A percentile compares a stretch with the other conserved stretches of the same genome.
Evolutionary conservation across 2,797 vertebrate genomes (phyloP).

Genomic region (Sylvia borin): DNA sequence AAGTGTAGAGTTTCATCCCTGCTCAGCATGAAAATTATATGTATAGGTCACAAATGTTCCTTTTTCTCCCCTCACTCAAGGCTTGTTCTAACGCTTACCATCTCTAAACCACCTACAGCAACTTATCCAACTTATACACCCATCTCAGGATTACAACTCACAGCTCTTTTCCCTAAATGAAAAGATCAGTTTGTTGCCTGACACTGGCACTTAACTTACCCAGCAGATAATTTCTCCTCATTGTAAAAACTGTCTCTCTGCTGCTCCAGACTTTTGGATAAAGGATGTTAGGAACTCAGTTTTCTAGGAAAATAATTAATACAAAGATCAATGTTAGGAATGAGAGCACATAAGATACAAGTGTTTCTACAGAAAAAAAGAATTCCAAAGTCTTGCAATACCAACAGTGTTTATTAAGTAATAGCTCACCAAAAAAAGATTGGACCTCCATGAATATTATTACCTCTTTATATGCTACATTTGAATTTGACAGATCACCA

Average conservation of each 20-base stretch:
- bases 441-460: not conserved
- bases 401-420: not conserved
- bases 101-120: not conserved
- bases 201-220: not conserved
- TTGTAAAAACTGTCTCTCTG: not conserved
- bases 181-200: not conserved
- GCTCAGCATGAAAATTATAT: not conserved
- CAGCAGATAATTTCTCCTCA: not conserved
- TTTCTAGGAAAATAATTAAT: slow-evolving; percentile 19
- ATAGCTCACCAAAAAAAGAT: not conserved
- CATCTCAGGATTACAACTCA: not conserved
- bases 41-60: not conserved
- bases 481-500: not conserved
- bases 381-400: not conserved
- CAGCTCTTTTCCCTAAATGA: not conserved
- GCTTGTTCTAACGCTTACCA: not conserved
- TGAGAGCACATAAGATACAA: not conserved
- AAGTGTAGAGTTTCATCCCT: not conserved
- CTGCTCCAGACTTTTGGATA: not conserved
- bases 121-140: not conserved
- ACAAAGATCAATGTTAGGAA: not conserved
- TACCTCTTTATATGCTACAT: not conserved
- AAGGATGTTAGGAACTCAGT: not conserved
- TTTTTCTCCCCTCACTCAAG: not conserved
- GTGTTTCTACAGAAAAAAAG: not conserved